Conservation (phyloP, 2,113 vertebrate species). For the Synchiropus splendidus region DNA sequence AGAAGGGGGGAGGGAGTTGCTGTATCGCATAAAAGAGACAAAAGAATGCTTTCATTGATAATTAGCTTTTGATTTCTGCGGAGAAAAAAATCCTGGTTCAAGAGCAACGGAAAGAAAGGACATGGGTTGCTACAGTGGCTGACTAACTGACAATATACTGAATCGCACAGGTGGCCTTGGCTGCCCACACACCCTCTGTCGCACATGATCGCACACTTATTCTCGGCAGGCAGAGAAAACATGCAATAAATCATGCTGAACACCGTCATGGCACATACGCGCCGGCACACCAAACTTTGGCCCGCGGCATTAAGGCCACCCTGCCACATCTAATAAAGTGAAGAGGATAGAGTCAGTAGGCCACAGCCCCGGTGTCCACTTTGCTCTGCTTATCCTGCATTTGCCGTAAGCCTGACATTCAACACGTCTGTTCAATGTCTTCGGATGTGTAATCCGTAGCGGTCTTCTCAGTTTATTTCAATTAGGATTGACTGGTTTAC, state of each 20-base stretch:
- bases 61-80: too few species aligned
- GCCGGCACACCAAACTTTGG: conserved; percentile 10
- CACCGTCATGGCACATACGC: conserved; percentile 12
- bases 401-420: conserved; percentile 49
- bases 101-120: conserved; percentile 2
- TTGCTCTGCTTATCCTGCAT: conserved; percentile 38
- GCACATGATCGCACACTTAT: conserved; percentile 7
- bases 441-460: conserved; percentile 30
- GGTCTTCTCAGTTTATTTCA: conserved; percentile 27
- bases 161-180: conserved; percentile 28
- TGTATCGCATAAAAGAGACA: background rate
- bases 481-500: conserved; percentile 20
- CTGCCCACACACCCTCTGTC: conserved; percentile 26
- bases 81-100: too few species aligned
- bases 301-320: conserved; percentile 53
- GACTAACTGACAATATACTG: conserved; percentile 37
- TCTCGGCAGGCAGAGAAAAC: background rate
- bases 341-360: conserved; percentile 47
- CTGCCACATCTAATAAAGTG: conserved; percentile 63
- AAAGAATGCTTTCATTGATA: background rate
- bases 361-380: conserved; percentile 48
- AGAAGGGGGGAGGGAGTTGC: conserved; percentile 3
- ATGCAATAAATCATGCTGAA: conserved; percentile 4
- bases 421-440: conserved; percentile 25
- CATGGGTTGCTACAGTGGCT: conserved; percentile 26